Base-by-base conservation (phyloP, 2,113 vertebrate genomes). In the Anolis sagrei region DNA sequence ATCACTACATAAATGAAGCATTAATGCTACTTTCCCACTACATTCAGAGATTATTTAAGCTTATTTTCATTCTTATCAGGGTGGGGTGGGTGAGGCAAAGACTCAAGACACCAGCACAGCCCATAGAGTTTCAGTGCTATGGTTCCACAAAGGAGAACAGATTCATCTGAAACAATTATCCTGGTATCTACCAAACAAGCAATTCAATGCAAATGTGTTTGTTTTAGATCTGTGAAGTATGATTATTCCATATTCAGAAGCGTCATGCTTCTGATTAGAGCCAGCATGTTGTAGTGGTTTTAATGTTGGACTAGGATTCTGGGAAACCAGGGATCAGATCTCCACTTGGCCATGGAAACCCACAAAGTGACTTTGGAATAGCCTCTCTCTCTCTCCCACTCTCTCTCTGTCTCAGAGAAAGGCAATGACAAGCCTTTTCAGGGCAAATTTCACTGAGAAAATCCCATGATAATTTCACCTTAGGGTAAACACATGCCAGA, bases 1-100 rank as follows among this genome's bases (percentile, higher is more conserved):
- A 83, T 44, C 81, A 88, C 90, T 90, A 82, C 78, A 74, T 73
- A 95, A 89, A 93, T 86, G 91, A 93, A 94, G 89, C 92, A 90
- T 87, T 90, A 72, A 77, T 78, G 49, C 89, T 76, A 44, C 90
- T 92, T 85, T 92, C 90, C 89, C 81, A 89, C 66, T 89, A 83
- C 77, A 74, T 86, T 91, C 85, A 76, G 39, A 34, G 88, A 88
- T 79, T 87, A 74, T 62, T 76, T 51, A 68, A 34, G 18, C 36
- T 27, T 44, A 8, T 32, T 36, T 36, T 54, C 14, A 29, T 69
- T 84, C 25, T 69, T 77, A 77, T 51, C 9, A 11, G 18, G 49
- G 29, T 68, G 64, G 64, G 64, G 64, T 29, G 27, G 10, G 64
- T 68, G 7, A 27, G 39, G 27, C 10, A 32, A 66, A n/a, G 27